These are phyloP conservation scores for Drosophila recens DNA, from an alignment of 2,888 invertebrate species.

Conservation along the genomic window DNA sequence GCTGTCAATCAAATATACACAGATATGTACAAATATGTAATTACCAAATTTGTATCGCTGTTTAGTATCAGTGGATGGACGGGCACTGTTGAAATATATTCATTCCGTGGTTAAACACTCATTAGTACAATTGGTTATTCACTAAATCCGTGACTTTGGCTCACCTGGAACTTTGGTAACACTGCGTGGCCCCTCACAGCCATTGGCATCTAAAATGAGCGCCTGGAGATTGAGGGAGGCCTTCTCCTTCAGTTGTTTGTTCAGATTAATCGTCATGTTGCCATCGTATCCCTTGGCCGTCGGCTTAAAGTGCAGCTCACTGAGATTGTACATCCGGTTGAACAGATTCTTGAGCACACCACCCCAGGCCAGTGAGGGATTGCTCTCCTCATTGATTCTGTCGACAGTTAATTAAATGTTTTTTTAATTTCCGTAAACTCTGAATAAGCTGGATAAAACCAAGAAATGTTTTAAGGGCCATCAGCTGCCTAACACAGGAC, in stretches of 20 bases:
- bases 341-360: constrained; percentile 74
- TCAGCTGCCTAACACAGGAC: neutral
- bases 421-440: neutral
- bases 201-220: constrained; percentile 71
- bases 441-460: neutral
- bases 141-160: neutral
- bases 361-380: constrained; percentile 83
- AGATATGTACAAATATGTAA: constrained; percentile 5
- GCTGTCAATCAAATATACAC: neutral
- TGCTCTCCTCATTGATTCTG: constrained; percentile 80
- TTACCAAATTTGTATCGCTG: constrained; percentile 53
- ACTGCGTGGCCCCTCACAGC: constrained; percentile 73
- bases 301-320: constrained; percentile 52
- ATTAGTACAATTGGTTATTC: neutral
- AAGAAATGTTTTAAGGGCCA: neutral
- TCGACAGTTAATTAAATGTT: neutral
- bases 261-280: constrained; percentile 46
- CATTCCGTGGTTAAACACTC: neutral
- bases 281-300: constrained; percentile 61
- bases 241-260: constrained; percentile 62
- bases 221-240: constrained; percentile 73
- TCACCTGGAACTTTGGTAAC: constrained; percentile 72
- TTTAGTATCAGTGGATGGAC: constrained; percentile 41
- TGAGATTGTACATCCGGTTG: constrained; percentile 68
- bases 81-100: constrained; percentile 47